Percentiles rank a stretch among this genome's conserved stretches.
These are phyloP conservation scores for Drosophila chauvacae DNA, from an alignment of 1,140 invertebrate species.

Conservation along the genomic window DNA sequence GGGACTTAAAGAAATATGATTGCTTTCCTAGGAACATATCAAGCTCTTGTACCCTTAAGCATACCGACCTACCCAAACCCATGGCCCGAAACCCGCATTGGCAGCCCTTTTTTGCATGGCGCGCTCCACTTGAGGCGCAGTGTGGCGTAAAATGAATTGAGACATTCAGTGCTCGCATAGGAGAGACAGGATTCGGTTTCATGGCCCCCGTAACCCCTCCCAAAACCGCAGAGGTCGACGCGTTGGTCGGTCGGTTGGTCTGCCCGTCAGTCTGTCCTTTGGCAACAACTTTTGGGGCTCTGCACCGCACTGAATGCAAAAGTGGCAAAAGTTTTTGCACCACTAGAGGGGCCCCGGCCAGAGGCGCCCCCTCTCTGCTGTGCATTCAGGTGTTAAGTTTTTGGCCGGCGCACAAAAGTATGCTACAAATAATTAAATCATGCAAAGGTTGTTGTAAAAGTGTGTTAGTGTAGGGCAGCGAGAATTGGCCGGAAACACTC, in stretches of 20 bases:
- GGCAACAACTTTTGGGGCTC: conserved; percentile 52
- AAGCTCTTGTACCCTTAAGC: not conserved
- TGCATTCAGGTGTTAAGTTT: conserved; percentile 79
- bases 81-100: conserved; percentile 49
- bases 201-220: not conserved
- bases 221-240: conserved; percentile 47
- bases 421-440: conserved; percentile 82
- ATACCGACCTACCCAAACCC: conserved; percentile 24
- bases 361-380: conserved; percentile 16
- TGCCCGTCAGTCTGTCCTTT: conserved; percentile 20
- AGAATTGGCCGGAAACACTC: conserved; percentile 21
- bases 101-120: conserved; percentile 78
- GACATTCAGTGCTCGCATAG: conserved; percentile 67
- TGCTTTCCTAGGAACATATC: not conserved
- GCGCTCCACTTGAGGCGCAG: conserved; percentile 73
- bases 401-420: conserved; percentile 73
- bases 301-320: conserved; percentile 64
- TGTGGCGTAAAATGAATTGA: conserved; percentile 83
- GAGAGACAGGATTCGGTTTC: conserved; percentile 24
- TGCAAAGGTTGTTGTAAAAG: conserved; percentile 61
- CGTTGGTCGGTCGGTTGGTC: conserved; percentile 9
- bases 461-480: conserved; percentile 7
- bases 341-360: conserved; percentile 22
- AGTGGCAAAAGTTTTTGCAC: conserved; percentile 70
- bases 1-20: not conserved